These are phyloP conservation scores for Rhinichthys klamathensis DNA, from an alignment of 2,113 vertebrate genomes.

Conservation along the genomic window DNA sequence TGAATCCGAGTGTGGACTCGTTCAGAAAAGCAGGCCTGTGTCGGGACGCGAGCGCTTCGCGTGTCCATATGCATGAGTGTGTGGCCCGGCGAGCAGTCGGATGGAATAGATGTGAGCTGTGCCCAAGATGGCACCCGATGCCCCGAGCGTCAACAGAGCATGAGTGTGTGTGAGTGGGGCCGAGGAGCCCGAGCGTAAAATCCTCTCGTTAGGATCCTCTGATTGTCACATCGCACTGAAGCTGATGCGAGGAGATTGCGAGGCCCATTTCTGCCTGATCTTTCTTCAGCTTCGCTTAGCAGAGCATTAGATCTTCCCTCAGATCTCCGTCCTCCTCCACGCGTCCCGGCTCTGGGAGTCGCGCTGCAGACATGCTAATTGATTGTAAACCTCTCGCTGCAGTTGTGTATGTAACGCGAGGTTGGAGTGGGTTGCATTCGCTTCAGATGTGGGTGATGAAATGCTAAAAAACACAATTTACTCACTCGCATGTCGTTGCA, in stretches of 20 bases:
- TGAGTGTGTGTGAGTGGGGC: constrained; percentile 9
- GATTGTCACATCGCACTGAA: constrained; percentile 49
- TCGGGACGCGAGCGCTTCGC: background rate
- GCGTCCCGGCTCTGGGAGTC: background rate
- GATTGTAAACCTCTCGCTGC: background rate
- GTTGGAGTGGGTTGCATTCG: background rate
- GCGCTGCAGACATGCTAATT: background rate
- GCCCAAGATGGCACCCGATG: constrained; percentile 50
- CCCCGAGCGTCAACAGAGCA: constrained; percentile 47
- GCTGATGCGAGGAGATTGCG: constrained; percentile 40
- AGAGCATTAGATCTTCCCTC: constrained; percentile 29
- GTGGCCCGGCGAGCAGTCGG: constrained; percentile 36
- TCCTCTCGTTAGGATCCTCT: constrained; percentile 55
- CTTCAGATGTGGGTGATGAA: constrained; percentile 7
- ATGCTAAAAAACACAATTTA: background rate
- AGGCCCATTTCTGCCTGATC: constrained; percentile 8
- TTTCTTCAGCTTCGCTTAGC: constrained; percentile 35
- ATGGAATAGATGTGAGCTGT: constrained; percentile 46
- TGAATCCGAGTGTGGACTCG: background rate
- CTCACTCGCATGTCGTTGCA: background rate
- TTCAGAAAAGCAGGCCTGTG: background rate
- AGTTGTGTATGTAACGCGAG: background rate
- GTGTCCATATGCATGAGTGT: constrained; percentile 34
- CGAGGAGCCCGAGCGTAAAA: constrained; percentile 50
- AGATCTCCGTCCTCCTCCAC: constrained; percentile 18